phyloP scores from a whole-genome alignment of 2,888 invertebrate genomes.

The Andrena praecox region DNA sequence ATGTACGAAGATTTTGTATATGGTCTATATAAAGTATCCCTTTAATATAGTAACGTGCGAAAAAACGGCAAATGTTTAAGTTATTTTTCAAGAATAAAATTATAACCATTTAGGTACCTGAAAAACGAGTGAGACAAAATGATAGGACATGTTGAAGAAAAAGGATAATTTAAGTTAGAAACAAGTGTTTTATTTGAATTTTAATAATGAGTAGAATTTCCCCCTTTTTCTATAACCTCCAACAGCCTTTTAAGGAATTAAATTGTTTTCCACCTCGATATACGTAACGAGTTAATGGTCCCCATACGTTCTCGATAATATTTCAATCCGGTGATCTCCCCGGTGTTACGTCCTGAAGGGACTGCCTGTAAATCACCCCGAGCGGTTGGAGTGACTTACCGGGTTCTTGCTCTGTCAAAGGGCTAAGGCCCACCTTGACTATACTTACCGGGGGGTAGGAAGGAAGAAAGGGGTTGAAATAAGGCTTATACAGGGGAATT shows the following conservation, averaged over 20 bases:
- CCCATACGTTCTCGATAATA: not conserved
- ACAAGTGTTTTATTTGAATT: constrained; percentile 2
- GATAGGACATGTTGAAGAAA: constrained; percentile 7
- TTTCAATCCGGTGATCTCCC: not conserved
- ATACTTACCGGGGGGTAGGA: no score
- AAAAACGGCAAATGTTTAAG: not conserved
- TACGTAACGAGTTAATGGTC: constrained; percentile 3
- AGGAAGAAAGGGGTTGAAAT: no score
- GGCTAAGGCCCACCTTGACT: no score
- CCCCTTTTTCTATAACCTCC: not conserved
- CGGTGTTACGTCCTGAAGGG: no score
- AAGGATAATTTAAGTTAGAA: not conserved
- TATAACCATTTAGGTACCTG: not conserved
- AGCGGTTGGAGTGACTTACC: no score
- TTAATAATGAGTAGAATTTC: constrained; percentile 2
- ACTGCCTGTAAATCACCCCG: no score
- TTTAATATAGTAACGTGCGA: no score
- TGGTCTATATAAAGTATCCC: no score
- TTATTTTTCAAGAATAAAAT: not conserved
- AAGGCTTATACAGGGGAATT: no score
- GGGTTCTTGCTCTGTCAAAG: no score
- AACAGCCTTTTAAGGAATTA: not conserved
- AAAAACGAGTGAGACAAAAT: constrained; percentile 10
- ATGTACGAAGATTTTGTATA: no score
- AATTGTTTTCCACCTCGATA: constrained; percentile 1